These are phyloP conservation scores for Clarias macrocephalus DNA, from an alignment of 2,113 vertebrate genomes.

Conservation along the genomic window DNA sequence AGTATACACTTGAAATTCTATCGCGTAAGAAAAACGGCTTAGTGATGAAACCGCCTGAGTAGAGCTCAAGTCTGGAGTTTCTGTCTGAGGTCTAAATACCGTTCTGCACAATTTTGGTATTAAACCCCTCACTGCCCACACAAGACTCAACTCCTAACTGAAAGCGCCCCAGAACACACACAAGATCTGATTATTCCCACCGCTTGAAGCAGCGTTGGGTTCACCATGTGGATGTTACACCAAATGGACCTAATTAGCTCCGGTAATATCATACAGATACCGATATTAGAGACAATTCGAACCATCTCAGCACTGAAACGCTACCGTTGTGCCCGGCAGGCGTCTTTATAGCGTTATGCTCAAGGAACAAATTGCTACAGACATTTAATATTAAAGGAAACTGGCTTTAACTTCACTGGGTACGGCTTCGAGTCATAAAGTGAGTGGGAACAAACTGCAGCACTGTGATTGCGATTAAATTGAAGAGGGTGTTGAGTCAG, in stretches of 20 bases:
- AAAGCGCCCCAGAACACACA: neutral
- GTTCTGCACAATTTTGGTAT: neutral
- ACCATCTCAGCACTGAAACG: neutral
- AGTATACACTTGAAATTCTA: neutral
- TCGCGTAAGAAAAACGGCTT: neutral
- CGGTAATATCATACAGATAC: neutral
- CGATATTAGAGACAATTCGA: neutral
- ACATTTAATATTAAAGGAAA: neutral
- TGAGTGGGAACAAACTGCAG: conserved; percentile 12
- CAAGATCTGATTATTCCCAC: neutral
- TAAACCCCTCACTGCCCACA: neutral
- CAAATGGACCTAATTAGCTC: neutral
- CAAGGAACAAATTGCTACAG: conserved; percentile 20
- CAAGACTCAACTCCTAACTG: neutral
- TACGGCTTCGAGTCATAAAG: conserved; percentile 16
- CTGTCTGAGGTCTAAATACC: neutral
- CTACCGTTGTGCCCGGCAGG: neutral
- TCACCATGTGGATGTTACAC: too few species aligned
- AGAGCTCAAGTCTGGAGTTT: neutral
- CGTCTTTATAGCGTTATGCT: neutral
- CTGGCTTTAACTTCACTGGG: conserved; percentile 18
- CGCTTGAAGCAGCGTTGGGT: neutral
- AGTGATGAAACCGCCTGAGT: neutral
- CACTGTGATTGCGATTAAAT: conserved; percentile 11
- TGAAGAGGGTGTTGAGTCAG: conserved; percentile 13